Evolutionary conservation across 2,888 invertebrate genomes (phyloP).

Genomic region (Eupithecia vulgata): DNA sequence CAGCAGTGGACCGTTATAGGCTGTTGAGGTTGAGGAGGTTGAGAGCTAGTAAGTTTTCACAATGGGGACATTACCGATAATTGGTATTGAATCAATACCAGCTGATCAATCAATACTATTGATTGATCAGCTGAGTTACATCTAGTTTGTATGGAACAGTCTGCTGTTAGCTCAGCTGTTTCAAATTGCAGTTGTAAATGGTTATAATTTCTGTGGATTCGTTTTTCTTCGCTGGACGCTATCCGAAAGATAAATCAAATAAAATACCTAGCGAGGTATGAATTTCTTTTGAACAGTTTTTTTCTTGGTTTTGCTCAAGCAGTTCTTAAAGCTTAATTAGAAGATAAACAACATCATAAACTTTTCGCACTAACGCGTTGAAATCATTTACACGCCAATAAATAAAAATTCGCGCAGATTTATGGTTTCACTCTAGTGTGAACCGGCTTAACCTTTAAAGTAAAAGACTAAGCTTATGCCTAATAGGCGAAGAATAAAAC

Average conservation of each 20-base stretch:
- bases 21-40: too few relatives aligned
- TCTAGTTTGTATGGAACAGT: not conserved
- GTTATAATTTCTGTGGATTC: not conserved
- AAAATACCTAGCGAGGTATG: not conserved
- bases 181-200: not conserved
- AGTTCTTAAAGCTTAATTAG: not conserved
- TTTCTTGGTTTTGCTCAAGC: not conserved
- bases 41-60: too few relatives aligned
- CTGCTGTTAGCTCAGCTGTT: not conserved
- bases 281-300: not conserved
- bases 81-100: too few relatives aligned
- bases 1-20: too few relatives aligned
- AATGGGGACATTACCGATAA: too few relatives aligned
- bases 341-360: slow-evolving; percentile 6
- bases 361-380: slow-evolving; percentile 10
- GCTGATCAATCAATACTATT: too few relatives aligned
- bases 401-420: not conserved
- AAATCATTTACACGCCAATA: slow-evolving; percentile 1
- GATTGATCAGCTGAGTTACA: not conserved
- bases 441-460: slow-evolving; percentile 10
- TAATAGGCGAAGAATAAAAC: slow-evolving; percentile 4
- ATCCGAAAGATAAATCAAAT: not conserved
- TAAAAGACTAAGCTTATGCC: not conserved
- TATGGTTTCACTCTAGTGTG: slow-evolving; percentile 20
- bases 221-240: not conserved